Base-by-base conservation (phyloP, 2,113 vertebrate species). In the Limanda limanda region DNA sequence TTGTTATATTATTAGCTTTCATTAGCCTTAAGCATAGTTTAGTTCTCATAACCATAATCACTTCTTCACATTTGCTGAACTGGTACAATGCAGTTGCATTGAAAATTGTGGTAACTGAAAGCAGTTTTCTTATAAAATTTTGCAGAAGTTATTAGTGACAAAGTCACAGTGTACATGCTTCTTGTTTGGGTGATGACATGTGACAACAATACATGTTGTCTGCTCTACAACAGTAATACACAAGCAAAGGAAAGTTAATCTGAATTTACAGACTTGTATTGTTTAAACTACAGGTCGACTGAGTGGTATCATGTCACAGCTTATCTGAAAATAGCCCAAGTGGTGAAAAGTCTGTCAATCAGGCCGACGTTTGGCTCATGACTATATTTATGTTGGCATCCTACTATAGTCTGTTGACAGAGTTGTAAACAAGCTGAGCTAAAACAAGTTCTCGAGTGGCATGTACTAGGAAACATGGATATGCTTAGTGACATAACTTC, bases 341-440 rank as follows among this genome's bases (percentile, higher is more conserved):
- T 78, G 78, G 51, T 78, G 76, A 84, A 80, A 85, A 67, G 86
- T 31, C 27, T 31, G 27, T 76, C 74, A 54, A 31, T 57, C 11
- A 68, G 79, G 75, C 14, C 47, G 45, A 83, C 64, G 74, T 76
- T 54, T 68, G 66, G 62, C 51, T 70, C 56, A 58, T 57, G 68
- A 64, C 60, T 77, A 82, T 74, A 71, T 81, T 75, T 74, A 56
- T 79, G 59, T 67, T 64, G 76, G 86, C 68, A 72, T 80, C 59
- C 31, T 71, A 75, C 75, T 77, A 82, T 60, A 77, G 60, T 40
- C 66, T 71, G 47, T 72, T 60, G 31, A 71, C 83, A 75, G 68
- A 74, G 55, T 73, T 71, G 77, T 80, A 85, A 85, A 76, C 68
- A 79, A 63, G 51, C 42, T 45, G 25, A 37, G 48, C 25, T 65